Percentiles rank a stretch among this genome's conserved stretches.
These are phyloP conservation scores for Caradrina kadenii DNA, from an alignment of 2,888 invertebrate genomes.

Conservation along the genomic window DNA sequence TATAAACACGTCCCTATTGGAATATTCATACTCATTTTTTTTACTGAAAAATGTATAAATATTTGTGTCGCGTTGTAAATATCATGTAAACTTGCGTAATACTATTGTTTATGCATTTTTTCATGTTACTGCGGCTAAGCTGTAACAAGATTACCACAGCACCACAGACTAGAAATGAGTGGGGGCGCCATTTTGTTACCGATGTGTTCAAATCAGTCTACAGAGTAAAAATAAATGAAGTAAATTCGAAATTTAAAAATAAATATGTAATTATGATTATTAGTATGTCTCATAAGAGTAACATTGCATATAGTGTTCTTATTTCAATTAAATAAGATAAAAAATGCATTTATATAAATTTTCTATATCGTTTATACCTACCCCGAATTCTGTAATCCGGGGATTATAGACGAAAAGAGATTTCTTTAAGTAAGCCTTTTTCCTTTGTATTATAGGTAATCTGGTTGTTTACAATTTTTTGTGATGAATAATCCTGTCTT, in stretches of 20 bases:
- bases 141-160: slow-evolving; percentile 12
- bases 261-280: too few relatives aligned
- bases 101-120: neutral
- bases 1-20: too few relatives aligned
- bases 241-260: neutral
- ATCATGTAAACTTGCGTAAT: slow-evolving; percentile 8
- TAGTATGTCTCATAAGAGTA: too few relatives aligned
- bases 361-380: neutral
- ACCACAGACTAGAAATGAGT: neutral
- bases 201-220: slow-evolving; percentile 1
- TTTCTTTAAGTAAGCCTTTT: neutral
- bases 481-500: slow-evolving; percentile 6
- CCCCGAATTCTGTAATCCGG: neutral
- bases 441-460: neutral
- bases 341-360: slow-evolving; percentile 4
- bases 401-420: neutral
- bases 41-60: neutral
- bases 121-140: neutral
- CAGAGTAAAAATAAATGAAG: slow-evolving; percentile 6
- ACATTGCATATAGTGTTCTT: slow-evolving; percentile 5
- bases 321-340: slow-evolving; percentile 1
- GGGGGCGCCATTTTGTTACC: neutral
- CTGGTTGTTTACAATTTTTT: slow-evolving; percentile 26
- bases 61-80: neutral
- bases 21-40: too few relatives aligned